A percentile compares a stretch with the other conserved stretches of the same genome.
phyloP scores from a whole-genome alignment of 2,888 invertebrate genomes.

The Agriopis aurantiaria region DNA sequence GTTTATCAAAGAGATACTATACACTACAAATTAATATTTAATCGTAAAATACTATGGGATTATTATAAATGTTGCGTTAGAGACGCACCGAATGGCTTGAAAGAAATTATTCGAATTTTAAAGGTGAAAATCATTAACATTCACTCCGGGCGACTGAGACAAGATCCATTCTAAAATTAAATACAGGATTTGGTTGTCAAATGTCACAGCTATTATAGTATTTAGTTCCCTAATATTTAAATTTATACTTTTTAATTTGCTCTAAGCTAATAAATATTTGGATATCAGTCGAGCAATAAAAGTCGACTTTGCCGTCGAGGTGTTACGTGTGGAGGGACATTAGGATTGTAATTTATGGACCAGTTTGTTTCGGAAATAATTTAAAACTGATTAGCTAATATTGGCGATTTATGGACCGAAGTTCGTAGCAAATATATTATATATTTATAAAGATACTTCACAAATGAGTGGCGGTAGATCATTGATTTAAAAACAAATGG shows the following conservation, averaged over 20 bases:
- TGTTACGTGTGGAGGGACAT: slow-evolving; percentile 60
- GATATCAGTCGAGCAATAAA: slow-evolving; percentile 68
- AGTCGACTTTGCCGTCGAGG: slow-evolving; percentile 63
- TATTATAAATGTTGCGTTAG: slow-evolving; percentile 59
- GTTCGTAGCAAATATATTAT: not conserved
- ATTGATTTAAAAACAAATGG: not conserved
- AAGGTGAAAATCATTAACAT: slow-evolving; percentile 69
- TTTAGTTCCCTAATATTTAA: slow-evolving; percentile 66
- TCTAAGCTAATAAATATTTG: slow-evolving; percentile 75
- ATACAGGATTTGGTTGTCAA: slow-evolving; percentile 73
- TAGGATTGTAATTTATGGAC: slow-evolving; percentile 62
- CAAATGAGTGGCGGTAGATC: not conserved
- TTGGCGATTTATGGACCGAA: not conserved
- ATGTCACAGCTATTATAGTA: slow-evolving; percentile 62
- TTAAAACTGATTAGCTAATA: slow-evolving; percentile 33
- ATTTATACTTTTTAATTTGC: slow-evolving; percentile 78
- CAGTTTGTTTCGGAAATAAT: slow-evolving; percentile 57
- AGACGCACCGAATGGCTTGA: slow-evolving; percentile 46
- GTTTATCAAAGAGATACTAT: slow-evolving; percentile 48
- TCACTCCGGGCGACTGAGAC: slow-evolving; percentile 72
- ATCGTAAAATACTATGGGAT: slow-evolving; percentile 66
- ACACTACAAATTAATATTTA: slow-evolving; percentile 59
- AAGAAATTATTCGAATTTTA: slow-evolving; percentile 57
- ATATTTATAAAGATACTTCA: not conserved
- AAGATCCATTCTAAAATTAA: slow-evolving; percentile 58